These are phyloP conservation scores for Holothuria glaberrima DNA, from an alignment of 35 echinoderm and acorn worm species.

Conservation along the genomic window DNA sequence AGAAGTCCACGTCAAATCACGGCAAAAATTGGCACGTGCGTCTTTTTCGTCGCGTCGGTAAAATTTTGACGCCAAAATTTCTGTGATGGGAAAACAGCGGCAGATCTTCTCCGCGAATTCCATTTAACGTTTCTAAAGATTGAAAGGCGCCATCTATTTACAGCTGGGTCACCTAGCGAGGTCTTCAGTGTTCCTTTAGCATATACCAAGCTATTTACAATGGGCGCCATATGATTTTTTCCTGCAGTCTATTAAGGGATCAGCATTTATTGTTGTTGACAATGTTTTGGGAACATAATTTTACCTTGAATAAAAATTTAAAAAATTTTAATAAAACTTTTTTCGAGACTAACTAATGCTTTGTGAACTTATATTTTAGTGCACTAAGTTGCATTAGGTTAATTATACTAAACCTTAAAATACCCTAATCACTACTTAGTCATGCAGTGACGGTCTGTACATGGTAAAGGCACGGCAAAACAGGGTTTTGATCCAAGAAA, in stretches of 20 bases:
- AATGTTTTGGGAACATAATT: neutral
- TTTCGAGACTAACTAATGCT: too few species aligned
- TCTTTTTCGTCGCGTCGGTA: slow-evolving; percentile 49
- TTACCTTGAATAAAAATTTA: too few species aligned
- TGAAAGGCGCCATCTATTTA: slow-evolving; percentile 66
- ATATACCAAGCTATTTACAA: slow-evolving; percentile 38
- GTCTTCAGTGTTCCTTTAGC: neutral
- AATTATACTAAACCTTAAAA: too few species aligned
- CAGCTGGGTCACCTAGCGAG: slow-evolving; percentile 13
- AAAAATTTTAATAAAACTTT: too few species aligned
- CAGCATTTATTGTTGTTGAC: slow-evolving; percentile 15
- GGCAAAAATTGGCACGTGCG: slow-evolving; percentile 57
- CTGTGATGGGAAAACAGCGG: neutral
- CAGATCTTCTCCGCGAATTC: neutral
- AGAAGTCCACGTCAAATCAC: slow-evolving; percentile 7
- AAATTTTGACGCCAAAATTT: neutral
- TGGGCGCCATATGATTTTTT: slow-evolving; percentile 27
- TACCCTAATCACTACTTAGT: too few species aligned
- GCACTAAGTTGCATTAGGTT: too few species aligned
- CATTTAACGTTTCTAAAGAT: slow-evolving; percentile 8
- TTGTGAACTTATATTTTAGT: too few species aligned
- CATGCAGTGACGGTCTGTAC: too few species aligned
- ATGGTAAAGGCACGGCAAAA: too few species aligned
- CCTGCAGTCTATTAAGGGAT: slow-evolving; percentile 25
- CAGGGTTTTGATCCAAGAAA: too few species aligned